These are phyloP conservation scores for Cryptus viduatorius DNA, from an alignment of 2,888 invertebrate genomes.

Conservation along the genomic window DNA sequence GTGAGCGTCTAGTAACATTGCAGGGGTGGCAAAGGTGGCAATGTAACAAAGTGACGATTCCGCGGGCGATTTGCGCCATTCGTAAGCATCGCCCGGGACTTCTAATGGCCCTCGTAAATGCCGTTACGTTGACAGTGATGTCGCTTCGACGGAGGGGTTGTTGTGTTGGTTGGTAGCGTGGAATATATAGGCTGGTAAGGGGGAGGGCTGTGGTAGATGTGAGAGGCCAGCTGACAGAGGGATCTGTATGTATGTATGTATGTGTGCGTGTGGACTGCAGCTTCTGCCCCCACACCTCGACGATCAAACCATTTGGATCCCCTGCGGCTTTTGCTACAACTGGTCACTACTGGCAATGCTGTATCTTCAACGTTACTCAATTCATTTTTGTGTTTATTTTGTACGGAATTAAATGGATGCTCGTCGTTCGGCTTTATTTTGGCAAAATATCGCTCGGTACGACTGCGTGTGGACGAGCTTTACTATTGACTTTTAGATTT, in stretches of 20 bases:
- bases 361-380: not conserved
- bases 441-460: not conserved
- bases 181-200: constrained; percentile 7
- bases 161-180: constrained; percentile 23
- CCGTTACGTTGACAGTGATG: constrained; percentile 75
- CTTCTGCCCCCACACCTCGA: constrained; percentile 44
- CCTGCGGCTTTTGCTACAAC: constrained; percentile 2
- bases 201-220: constrained; percentile 14
- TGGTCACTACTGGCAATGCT: constrained; percentile 21
- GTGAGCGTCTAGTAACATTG: constrained; percentile 48
- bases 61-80: constrained; percentile 75
- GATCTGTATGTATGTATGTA: not conserved
- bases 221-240: constrained; percentile 7
- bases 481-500: not conserved
- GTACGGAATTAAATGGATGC: constrained; percentile 11
- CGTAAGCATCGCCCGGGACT: constrained; percentile 73
- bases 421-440: not conserved
- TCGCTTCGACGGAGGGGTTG: constrained; percentile 46
- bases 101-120: constrained; percentile 76
- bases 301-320: constrained; percentile 55
- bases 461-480: not conserved
- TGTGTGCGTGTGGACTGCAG: constrained; percentile 28
- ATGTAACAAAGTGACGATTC: constrained; percentile 78
- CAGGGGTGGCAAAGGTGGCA: constrained; percentile 49
- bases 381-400: not conserved